These are phyloP conservation scores for Augochlora pura DNA, from an alignment of 1,140 invertebrate species.

Conservation along the genomic window DNA sequence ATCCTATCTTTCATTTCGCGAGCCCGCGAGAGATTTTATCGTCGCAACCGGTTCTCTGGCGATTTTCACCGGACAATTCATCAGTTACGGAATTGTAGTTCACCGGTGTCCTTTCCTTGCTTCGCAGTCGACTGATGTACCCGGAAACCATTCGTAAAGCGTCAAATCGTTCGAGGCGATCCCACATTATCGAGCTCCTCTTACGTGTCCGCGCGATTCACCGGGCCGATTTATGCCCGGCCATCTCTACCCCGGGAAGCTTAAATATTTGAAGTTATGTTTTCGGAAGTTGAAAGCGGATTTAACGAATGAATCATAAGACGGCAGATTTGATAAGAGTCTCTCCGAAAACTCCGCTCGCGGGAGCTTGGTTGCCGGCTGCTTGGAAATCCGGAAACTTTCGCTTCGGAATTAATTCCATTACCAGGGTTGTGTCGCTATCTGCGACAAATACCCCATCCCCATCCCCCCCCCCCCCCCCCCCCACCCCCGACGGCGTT, in stretches of 20 bases:
- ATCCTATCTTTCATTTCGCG: constrained; percentile 3
- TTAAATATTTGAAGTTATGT: background rate
- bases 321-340: background rate
- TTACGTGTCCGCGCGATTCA: too few relatives aligned
- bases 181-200: background rate
- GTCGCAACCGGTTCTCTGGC: background rate
- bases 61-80: constrained; percentile 20
- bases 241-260: background rate
- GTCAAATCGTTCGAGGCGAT: background rate
- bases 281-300: background rate
- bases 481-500: background rate
- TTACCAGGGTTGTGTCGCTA: background rate
- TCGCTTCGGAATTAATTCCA: constrained; percentile 14
- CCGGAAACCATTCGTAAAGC: background rate
- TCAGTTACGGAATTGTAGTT: background rate
- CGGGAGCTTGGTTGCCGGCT: background rate
- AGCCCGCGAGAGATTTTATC: background rate
- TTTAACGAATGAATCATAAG: constrained; percentile 3
- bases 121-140: background rate
- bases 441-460: background rate
- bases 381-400: background rate
- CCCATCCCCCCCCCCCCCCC: too few relatives aligned
- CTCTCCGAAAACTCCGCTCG: background rate
- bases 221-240: background rate
- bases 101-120: background rate